Base-by-base conservation (phyloP, 2,888 invertebrate genomes). In the Clepsis dumicolana region DNA sequence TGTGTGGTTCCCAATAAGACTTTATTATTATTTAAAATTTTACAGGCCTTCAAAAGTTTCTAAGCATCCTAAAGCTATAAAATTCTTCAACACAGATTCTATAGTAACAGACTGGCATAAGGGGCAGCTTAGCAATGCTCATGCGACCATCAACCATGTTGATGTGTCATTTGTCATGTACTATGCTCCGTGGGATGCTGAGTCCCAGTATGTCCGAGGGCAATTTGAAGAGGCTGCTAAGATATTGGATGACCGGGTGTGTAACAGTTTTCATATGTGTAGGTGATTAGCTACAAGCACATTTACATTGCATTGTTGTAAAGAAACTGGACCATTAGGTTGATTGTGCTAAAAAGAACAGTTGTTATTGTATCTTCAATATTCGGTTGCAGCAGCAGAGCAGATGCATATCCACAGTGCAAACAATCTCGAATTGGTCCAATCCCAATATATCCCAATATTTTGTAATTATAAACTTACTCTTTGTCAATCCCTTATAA, bases 111-210 rank as follows among this genome's bases (percentile, higher is more conserved):
- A 98, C 87, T 97, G 96, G 94, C 97, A 96, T 75, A 94, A 94
- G 77, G 98, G 98, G 1, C 95, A 97, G 77, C 90, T 98, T 54
- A 94, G 94, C 57, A 94, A 94, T 73, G 95, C 97, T 29, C 90
- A 96, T 14, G 89, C 94, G 14, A 86, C 94, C 69, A 94, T 96
- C 0, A 91, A 95, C 4, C 84, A 93, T 38, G 95, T 95, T 2
- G 98, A 98, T 86, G 89, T 98, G 4, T 96, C 98, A 41, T 96
- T 98, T 88, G 95, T 98, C 25, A 97, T 98, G 96, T 98, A 97
- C 86, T 98, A 99, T 92, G 98, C 98, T 8, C 98, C 98, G 0
- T 99, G 98, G 98, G 98, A 98, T 93, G 97, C 98, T 0, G 96
- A 97, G 82, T 97, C 97, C 76, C 96, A 97, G 83, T 94, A 94